Evolutionary conservation across 1,140 invertebrate genomes (phyloP).

Genomic region (Drosophila lowei): DNA sequence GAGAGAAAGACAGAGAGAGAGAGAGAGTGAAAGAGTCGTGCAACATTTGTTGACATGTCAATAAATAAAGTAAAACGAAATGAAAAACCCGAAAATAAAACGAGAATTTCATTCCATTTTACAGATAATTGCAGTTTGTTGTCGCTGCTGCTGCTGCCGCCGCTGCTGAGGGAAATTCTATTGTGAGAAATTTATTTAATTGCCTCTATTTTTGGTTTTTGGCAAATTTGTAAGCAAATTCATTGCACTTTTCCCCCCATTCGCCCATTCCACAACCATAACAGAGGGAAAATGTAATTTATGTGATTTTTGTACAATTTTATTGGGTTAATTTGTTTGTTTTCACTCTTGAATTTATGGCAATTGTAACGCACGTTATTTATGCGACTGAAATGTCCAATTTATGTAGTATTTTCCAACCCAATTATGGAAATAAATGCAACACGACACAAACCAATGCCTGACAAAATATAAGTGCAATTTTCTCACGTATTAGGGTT

Average conservation of each 20-base stretch:
- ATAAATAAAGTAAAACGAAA: constrained; percentile 61
- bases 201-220: constrained; percentile 69
- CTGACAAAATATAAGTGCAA: no score
- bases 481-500: no score
- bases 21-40: constrained; percentile 8
- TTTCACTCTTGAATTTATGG: constrained; percentile 57
- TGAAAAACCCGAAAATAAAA: constrained; percentile 24
- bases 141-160: constrained; percentile 8
- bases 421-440: constrained; percentile 31
- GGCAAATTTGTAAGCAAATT: constrained; percentile 64
- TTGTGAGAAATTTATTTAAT: constrained; percentile 71
- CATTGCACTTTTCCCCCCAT: constrained; percentile 43
- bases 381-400: constrained; percentile 63
- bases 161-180: constrained; percentile 14
- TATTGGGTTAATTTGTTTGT: constrained; percentile 75
- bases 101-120: constrained; percentile 39
- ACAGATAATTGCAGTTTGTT: constrained; percentile 40
- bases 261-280: background rate
- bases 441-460: background rate
- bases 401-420: constrained; percentile 41
- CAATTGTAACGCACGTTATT: constrained; percentile 52
- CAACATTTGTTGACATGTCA: constrained; percentile 67
- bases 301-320: constrained; percentile 69
- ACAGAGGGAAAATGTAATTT: constrained; percentile 44
- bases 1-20: background rate